These are phyloP conservation scores for Drosophila parabipectinata DNA, from an alignment of 1,140 invertebrate genomes.

Conservation along the genomic window DNA sequence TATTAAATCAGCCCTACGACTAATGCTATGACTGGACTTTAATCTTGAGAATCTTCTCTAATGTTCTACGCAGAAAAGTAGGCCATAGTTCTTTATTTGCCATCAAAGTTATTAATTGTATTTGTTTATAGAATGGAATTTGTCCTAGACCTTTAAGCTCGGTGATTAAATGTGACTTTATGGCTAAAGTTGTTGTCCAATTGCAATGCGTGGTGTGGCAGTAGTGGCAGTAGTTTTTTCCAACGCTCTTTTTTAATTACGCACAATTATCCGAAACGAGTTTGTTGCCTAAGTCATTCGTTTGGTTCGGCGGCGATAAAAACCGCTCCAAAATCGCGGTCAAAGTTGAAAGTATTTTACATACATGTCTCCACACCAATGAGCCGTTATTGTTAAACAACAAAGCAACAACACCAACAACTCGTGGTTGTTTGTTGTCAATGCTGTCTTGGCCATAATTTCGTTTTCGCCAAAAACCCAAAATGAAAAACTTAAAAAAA, in stretches of 20 bases:
- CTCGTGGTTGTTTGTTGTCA: neutral
- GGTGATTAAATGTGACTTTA: neutral
- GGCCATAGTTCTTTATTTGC: neutral
- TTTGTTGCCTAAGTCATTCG: constrained; percentile 81
- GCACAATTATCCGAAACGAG: constrained; percentile 52
- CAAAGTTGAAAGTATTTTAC: constrained; percentile 73
- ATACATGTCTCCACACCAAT: constrained; percentile 21
- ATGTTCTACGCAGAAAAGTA: constrained; percentile 2
- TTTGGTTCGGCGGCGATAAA: constrained; percentile 16
- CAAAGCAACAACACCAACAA: constrained; percentile 7
- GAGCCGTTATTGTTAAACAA: constrained; percentile 30
- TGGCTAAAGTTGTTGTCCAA: constrained; percentile 10
- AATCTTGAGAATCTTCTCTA: neutral
- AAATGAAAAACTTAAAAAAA: constrained; percentile 7
- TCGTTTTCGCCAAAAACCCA: constrained; percentile 46
- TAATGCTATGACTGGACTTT: neutral
- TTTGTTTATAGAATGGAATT: neutral
- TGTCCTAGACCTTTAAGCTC: constrained; percentile 27
- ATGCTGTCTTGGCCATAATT: constrained; percentile 52
- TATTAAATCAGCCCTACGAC: neutral
- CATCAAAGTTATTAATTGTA: neutral
- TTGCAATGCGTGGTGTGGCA: constrained; percentile 35
- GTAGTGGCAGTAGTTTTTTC: constrained; percentile 1
- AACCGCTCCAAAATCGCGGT: constrained; percentile 47
- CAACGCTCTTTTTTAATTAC: constrained; percentile 36